phyloP scores from a whole-genome alignment of 2,113 vertebrate species.

The Halichoeres trimaculatus region DNA sequence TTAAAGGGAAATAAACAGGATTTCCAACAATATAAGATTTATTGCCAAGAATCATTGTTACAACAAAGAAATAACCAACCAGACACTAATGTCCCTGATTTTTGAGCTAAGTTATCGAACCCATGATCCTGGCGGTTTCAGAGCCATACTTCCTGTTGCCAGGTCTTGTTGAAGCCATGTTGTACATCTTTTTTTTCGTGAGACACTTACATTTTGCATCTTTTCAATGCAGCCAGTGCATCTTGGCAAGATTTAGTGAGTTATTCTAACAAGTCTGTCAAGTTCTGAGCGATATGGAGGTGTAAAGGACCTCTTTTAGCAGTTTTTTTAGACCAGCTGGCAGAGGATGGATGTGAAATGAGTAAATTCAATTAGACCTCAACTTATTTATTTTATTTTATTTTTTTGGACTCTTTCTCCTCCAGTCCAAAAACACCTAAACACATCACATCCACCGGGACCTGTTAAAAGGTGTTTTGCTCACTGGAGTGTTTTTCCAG shows the following conservation, averaged over 20 bases:
- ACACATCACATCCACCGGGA: too few relatives aligned
- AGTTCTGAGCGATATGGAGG: neutral
- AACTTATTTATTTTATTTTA: neutral
- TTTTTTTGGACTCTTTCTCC: too few relatives aligned
- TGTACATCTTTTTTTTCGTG: neutral
- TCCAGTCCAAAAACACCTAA: too few relatives aligned
- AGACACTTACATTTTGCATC: neutral
- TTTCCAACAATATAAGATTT: too few relatives aligned
- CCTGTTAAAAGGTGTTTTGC: too few relatives aligned
- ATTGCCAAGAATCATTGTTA: too few relatives aligned
- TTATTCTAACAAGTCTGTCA: neutral
- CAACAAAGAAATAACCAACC: too few relatives aligned
- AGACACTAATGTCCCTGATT: too few relatives aligned
- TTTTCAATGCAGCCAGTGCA: neutral
- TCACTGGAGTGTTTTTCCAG: too few relatives aligned
- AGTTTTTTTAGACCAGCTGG: too few relatives aligned
- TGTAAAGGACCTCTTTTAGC: too few relatives aligned
- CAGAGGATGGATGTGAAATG: neutral
- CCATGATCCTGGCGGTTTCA: neutral
- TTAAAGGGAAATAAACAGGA: too few relatives aligned
- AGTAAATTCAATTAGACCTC: neutral
- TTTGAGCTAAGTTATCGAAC: conserved; percentile 1
- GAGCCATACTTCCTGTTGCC: neutral
- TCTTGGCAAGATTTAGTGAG: neutral
- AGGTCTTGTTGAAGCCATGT: neutral